These are phyloP conservation scores for Anaspis maculata DNA, from an alignment of 2,888 invertebrate species.

Conservation along the genomic window DNA sequence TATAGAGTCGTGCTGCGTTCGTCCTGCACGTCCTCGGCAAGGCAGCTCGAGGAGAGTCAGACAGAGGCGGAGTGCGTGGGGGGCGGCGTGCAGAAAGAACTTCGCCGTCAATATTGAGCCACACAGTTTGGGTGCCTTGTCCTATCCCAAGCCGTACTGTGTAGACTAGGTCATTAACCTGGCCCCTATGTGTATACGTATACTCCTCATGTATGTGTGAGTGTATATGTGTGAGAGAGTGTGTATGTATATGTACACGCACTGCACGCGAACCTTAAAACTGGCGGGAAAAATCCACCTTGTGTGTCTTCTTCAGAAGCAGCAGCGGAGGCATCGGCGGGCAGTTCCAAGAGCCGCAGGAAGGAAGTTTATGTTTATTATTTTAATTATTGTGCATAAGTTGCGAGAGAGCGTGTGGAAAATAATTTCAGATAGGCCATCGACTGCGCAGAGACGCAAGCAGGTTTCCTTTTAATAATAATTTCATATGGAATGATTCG, in stretches of 20 bases:
- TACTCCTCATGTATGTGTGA: too few species aligned
- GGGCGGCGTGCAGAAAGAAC: neutral
- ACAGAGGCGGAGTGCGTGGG: neutral
- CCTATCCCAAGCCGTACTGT: constrained; percentile 40
- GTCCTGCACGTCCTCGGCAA: neutral
- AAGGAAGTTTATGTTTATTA: constrained; percentile 34
- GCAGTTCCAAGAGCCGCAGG: constrained; percentile 21
- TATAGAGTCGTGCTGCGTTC: too few species aligned
- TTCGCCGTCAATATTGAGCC: too few species aligned
- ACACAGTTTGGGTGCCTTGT: constrained; percentile 34
- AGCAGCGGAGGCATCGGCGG: too few species aligned
- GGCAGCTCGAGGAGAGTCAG: neutral
- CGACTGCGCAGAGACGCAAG: constrained; percentile 28
- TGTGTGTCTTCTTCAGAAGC: constrained; percentile 22
- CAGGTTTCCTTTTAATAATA: constrained; percentile 29
- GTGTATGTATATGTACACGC: constrained; percentile 31
- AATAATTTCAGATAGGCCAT: constrained; percentile 30
- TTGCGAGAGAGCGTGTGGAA: constrained; percentile 24
- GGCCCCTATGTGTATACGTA: constrained; percentile 29
- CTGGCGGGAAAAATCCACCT: constrained; percentile 32
- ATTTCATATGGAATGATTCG: constrained; percentile 20
- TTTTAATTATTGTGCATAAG: constrained; percentile 28
- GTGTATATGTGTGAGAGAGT: too few species aligned
- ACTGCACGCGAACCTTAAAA: constrained; percentile 35
- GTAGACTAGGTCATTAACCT: constrained; percentile 39